Evolutionary conservation across 2,113 vertebrate genomes (phyloP), one percentile per base, ranked within the genome.

Genomic region (Triplophysa dalaica): DNA sequence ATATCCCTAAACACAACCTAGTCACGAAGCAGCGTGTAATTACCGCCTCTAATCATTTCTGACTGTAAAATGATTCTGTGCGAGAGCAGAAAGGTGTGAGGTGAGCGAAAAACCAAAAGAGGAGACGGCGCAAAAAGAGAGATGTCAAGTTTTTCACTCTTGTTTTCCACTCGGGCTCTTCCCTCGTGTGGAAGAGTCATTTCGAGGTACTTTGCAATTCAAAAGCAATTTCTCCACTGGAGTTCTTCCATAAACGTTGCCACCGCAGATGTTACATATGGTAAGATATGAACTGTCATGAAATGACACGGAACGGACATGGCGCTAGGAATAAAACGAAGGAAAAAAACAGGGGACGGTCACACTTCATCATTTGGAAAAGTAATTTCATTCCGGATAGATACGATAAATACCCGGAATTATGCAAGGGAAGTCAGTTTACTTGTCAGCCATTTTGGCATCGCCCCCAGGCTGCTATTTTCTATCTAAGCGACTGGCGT

Each of bases 1-100:
- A 87, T 77, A 75, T 67, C 77, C 66, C 83, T 82, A 83, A 87
- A 87, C 61, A 83, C 82, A 85, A 85, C 52, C 77, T 84, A 83
- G 87, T 86, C 87, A 87, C 78, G 79, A 87, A 86, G 62, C 66
- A 79, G 64, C 11, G 17, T 86, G 72, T 83, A 87, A 87, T 89
- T 84, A 86, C 54, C 43, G 1, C 67, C 61, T 82, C 67, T 87
- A 78, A 91, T 89, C 87, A 85, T 86, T 78, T 87, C 81, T 84
- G 50, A 68, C 43, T 86, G 56, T 72, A 83, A 87, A 79, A 65
- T 50, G 74, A 84, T 52, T 82, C 78, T 78, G 9, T 70, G 48
- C 33, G 11, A 66, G 60, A 56, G 73, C 62, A 58, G 22, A 43
- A 19, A 66, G 56, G 81, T 56, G 81, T 70, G 13, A 52, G 75